Percentiles rank a stretch among this genome's conserved stretches.
Evolutionary conservation across 2,113 vertebrate species (phyloP).

Genomic region (Pangasianodon gigas): DNA sequence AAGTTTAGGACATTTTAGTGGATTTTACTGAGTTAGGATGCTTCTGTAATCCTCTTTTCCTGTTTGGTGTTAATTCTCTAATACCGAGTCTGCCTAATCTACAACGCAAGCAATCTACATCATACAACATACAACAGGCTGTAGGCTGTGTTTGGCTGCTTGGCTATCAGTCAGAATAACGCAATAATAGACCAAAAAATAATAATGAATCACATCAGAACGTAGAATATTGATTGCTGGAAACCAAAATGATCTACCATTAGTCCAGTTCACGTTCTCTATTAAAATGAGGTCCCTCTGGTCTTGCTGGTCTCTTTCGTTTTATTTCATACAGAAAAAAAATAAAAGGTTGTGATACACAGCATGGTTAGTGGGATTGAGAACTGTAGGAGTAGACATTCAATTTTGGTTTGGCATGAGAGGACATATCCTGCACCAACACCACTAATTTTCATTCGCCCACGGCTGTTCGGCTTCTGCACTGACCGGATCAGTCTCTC

Average conservation of each 20-base stretch:
- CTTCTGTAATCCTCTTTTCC: background rate
- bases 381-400: background rate
- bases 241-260: background rate
- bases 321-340: background rate
- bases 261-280: background rate
- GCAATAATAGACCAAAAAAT: background rate
- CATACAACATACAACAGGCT: background rate
- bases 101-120: background rate
- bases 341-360: too few species aligned
- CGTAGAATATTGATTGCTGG: background rate
- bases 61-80: background rate
- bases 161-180: background rate
- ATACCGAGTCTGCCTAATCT: background rate
- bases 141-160: background rate
- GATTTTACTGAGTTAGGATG: background rate
- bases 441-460: slow-evolving; percentile 4
- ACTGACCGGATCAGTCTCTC: background rate
- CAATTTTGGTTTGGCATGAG: slow-evolving; percentile 12
- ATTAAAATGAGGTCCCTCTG: background rate
- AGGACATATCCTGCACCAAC: slow-evolving; percentile 17
- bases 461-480: background rate
- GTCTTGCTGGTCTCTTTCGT: background rate
- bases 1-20: background rate
- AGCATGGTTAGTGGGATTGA: background rate
- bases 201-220: background rate